phyloP scores from a whole-genome alignment of 1,140 invertebrate species.

The Bombus difficillimus region DNA sequence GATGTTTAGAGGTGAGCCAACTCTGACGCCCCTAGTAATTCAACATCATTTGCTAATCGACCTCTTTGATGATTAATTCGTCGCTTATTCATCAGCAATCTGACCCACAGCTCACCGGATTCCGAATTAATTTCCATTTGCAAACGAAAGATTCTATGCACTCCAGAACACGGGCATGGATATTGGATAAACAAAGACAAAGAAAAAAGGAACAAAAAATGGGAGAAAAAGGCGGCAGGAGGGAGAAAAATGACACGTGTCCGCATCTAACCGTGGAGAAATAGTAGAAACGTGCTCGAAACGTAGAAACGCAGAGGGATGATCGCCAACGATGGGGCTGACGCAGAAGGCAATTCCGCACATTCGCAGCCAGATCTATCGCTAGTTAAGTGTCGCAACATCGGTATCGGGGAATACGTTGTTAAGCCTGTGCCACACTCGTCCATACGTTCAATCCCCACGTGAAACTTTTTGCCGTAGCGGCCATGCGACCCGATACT shows the following conservation, averaged over 20 bases:
- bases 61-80: too few relatives aligned
- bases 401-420: slow-evolving; percentile 23
- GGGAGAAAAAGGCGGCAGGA: neutral
- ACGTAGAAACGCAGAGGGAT: too few relatives aligned
- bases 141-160: neutral
- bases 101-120: too few relatives aligned
- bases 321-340: neutral
- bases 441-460: slow-evolving; percentile 10
- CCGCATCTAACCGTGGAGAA: neutral
- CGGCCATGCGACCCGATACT: slow-evolving; percentile 3
- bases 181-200: neutral
- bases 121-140: neutral
- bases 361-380: slow-evolving; percentile 58
- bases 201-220: neutral
- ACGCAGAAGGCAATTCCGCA: slow-evolving; percentile 55
- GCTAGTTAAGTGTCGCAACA: slow-evolving; percentile 61
- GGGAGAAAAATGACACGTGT: neutral
- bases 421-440: slow-evolving; percentile 29
- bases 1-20: too few relatives aligned
- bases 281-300: neutral
- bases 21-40: too few relatives aligned
- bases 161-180: too few relatives aligned
- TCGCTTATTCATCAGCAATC: too few relatives aligned
- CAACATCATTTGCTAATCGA: too few relatives aligned
- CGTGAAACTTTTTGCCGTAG: slow-evolving; percentile 18